A percentile compares a stretch with the other conserved stretches of the same genome.
Evolutionary conservation across 2,888 invertebrate species (phyloP).

Genomic region (Aricia artaxerxes): DNA sequence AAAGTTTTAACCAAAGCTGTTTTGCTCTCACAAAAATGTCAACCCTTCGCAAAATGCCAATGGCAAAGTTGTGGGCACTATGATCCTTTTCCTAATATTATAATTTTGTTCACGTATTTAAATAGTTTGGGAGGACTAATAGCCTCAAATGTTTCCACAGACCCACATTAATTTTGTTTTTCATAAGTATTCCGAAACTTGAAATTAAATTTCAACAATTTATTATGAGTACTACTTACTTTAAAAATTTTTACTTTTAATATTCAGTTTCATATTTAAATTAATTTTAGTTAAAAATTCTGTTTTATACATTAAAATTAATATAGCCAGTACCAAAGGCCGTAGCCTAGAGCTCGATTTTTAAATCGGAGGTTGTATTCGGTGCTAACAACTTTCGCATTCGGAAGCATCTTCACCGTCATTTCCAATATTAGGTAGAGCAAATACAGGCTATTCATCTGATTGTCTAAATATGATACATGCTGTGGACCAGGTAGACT

Average conservation of each 20-base stretch:
- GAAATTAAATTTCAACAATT: slow-evolving; percentile 4
- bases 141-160: slow-evolving; percentile 1
- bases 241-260: not conserved
- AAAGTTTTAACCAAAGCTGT: not conserved
- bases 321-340: too few species aligned
- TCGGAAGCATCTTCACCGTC: too few species aligned
- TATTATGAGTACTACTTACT: not conserved
- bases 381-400: too few species aligned
- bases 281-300: not conserved
- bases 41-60: not conserved
- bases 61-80: not conserved
- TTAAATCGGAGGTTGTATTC: too few species aligned
- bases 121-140: slow-evolving; percentile 18
- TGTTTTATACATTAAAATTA: too few species aligned
- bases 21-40: slow-evolving; percentile 13
- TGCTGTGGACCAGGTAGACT: too few species aligned
- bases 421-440: too few species aligned
- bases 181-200: not conserved
- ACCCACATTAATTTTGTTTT: slow-evolving; percentile 12
- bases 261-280: not conserved
- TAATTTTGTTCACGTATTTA: slow-evolving; percentile 26
- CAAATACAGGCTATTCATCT: too few species aligned
- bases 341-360: too few species aligned
- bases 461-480: too few species aligned
- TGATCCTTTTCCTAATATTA: slow-evolving; percentile 21